Evolutionary conservation across 2,888 invertebrate genomes (phyloP).

Genomic region (Resseliella maxima): DNA sequence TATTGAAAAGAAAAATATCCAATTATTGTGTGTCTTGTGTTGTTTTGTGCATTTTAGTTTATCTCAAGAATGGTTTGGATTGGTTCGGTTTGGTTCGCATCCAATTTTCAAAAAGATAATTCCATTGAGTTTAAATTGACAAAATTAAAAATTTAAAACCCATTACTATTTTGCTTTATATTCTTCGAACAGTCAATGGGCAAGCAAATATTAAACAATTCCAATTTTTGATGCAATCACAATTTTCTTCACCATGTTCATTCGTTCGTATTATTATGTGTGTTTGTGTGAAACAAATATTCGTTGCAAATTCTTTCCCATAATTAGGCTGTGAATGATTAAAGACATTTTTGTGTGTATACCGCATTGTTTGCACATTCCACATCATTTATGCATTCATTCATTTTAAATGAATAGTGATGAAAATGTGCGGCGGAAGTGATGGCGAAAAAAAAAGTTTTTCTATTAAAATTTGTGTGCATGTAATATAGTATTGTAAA

Average conservation of each 20-base stretch:
- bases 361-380: not conserved
- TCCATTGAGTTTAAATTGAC: no score
- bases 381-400: slow-evolving; percentile 10
- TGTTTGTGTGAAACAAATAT: not conserved
- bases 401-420: not conserved
- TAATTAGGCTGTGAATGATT: slow-evolving; percentile 13
- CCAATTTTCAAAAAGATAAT: no score
- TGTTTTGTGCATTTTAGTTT: no score
- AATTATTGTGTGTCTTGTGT: no score
- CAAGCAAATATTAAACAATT: not conserved
- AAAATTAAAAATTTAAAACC: slow-evolving; percentile 25
- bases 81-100: no score
- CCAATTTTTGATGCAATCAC: not conserved
- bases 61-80: no score
- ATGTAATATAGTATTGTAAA: not conserved
- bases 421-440: not conserved
- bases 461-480: slow-evolving; percentile 33
- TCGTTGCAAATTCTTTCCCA: not conserved
- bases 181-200: not conserved
- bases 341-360: not conserved
- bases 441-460: not conserved
- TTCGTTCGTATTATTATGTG: not conserved
- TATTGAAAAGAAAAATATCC: no score
- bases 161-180: not conserved
- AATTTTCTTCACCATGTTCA: not conserved